Evolutionary conservation across 2,888 invertebrate genomes (phyloP), one percentile per base, ranked within the genome.

Genomic region (Magallana nippona): DNA sequence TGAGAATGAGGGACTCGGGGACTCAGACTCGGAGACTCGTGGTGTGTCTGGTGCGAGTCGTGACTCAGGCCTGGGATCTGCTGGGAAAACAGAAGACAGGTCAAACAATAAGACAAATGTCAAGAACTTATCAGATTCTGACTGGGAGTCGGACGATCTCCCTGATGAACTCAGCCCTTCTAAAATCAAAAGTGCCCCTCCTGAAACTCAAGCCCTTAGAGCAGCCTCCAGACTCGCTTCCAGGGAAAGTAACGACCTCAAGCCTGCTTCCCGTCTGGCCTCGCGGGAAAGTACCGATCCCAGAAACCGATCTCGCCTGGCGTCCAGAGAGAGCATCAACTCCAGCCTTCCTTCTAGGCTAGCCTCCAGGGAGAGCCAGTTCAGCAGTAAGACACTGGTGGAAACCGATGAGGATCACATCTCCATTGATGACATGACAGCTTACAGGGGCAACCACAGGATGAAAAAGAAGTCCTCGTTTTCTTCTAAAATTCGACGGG

Each of bases 21-120:
- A 71, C 78, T 83, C 84, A 22, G 83, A 78, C 15, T 88, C 86
- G 22, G 86, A 84, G 17, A 60, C 81, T 17, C 81, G 87, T 63
- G 84, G 89, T 15, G 87, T 87, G n/a, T 86, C 89, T 44, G 87
- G 88, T 81, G 88, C 87, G 78, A 90, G 91, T 78, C 85, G 90
- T 27, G 91, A 91, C 81, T 91, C 91, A n/a, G 91, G 90, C n/a
- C 58, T 91, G 13, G 89, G 89, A 56, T 89, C 89, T 11, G 89
- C 89, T 44, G 87, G 88, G 11, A 89, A 88, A 81, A 84, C 58
- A 17, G 60, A 80, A 10, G 81, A 82, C 63, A 81, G 55, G 19
- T 57, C 17, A 78, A 60, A 11, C 44, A 22, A 55, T 79, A 79
- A 79, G 55, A 57, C 2, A 57, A 58, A n/a, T 22, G 44, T 55